phyloP scores from a whole-genome alignment of 1,140 invertebrate genomes.

The Drosophila melanogaster region DNA sequence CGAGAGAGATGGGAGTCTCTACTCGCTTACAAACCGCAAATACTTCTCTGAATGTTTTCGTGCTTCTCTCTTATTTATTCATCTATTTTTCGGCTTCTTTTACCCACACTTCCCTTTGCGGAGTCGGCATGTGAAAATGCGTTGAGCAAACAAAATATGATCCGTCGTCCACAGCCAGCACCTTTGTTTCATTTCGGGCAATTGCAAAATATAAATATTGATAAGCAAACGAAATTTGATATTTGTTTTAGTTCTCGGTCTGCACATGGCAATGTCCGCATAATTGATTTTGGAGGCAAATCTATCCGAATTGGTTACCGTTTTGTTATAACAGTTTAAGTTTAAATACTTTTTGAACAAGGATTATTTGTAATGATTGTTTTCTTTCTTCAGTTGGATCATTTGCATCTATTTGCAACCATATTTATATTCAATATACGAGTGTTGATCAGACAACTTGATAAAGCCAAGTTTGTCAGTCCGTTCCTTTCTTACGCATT shows the following conservation, averaged over 20 bases:
- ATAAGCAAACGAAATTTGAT: slow-evolving; percentile 20
- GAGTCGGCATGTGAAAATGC: slow-evolving; percentile 57
- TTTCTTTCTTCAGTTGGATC: not conserved
- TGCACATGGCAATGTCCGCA: no score
- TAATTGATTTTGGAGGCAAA: not conserved
- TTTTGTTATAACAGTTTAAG: not conserved
- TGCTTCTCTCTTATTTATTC: slow-evolving; percentile 37
- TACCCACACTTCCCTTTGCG: not conserved
- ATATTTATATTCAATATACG: no score
- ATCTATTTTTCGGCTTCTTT: slow-evolving; percentile 16
- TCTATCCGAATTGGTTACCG: no score
- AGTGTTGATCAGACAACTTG: no score
- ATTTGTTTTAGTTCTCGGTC: not conserved
- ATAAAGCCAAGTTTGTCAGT: no score
- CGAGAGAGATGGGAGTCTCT: slow-evolving; percentile 5
- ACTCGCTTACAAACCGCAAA: slow-evolving; percentile 71
- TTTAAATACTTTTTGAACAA: not conserved
- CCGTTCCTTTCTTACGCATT: no score
- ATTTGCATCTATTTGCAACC: no score
- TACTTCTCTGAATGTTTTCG: slow-evolving; percentile 61
- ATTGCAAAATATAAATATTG: not conserved
- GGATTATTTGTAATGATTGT: not conserved
- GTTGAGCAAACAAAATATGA: slow-evolving; percentile 61
- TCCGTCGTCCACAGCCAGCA: slow-evolving; percentile 34
- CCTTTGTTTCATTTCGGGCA: slow-evolving; percentile 43